Conservation (phyloP, 1,140 invertebrate species). For the Globodera rostochiensis region DNA sequence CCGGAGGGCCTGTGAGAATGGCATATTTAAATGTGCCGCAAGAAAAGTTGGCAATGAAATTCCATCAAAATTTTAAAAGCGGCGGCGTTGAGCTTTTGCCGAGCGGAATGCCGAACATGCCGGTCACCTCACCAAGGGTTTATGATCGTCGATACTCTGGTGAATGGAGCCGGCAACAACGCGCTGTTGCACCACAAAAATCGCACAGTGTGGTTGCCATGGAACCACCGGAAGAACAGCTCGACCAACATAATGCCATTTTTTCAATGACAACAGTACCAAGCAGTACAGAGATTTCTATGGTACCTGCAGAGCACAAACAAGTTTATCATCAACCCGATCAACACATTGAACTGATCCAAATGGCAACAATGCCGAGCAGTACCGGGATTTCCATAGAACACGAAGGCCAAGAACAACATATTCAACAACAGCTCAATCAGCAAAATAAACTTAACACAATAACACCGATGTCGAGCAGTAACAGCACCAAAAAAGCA, state of each 20-base stretch:
- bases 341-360: neutral
- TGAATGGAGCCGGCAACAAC: neutral
- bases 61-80: neutral
- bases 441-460: too few relatives aligned
- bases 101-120: slow-evolving; percentile 48
- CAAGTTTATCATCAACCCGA: neutral
- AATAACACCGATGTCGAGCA: too few relatives aligned
- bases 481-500: neutral
- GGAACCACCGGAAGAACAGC: neutral
- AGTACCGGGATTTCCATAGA: too few relatives aligned
- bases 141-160: neutral
- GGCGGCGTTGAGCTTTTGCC: slow-evolving; percentile 48
- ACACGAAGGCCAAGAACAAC: too few relatives aligned
- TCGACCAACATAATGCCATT: neutral
- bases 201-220: slow-evolving; percentile 4
- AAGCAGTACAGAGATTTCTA: neutral
- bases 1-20: neutral
- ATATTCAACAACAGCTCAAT: too few relatives aligned
- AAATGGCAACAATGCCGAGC: too few relatives aligned
- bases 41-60: neutral
- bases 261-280: neutral
- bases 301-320: neutral
- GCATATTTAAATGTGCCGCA: neutral
- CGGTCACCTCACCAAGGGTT: neutral
- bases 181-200: neutral